A percentile compares a stretch with the other conserved stretches of the same genome.
Conservation (phyloP, 1,140 invertebrate species). For the Drosophila grimshawi region DNA sequence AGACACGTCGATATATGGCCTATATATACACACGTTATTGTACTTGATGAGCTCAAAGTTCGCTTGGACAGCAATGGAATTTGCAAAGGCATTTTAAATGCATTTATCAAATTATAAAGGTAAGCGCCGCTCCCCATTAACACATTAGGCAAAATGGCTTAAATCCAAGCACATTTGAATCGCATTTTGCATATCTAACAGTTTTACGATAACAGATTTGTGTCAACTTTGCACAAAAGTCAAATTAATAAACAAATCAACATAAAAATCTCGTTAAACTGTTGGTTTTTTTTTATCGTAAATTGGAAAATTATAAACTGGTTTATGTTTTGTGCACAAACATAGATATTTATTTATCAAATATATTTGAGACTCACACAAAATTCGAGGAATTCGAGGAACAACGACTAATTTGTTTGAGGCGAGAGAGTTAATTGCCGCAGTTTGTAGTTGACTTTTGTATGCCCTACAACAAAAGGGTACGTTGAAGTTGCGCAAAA, state of each 20-base stretch:
- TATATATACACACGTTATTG: slow-evolving; percentile 19
- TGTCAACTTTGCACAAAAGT: slow-evolving; percentile 30
- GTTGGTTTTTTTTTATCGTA: background rate
- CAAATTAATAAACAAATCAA: slow-evolving; percentile 49
- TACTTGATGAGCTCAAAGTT: slow-evolving; percentile 50
- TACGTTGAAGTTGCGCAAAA: no score
- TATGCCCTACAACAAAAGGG: no score
- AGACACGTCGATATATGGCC: slow-evolving; percentile 8
- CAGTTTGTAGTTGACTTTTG: slow-evolving; percentile 12
- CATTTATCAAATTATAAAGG: slow-evolving; percentile 32
- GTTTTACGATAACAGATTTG: slow-evolving; percentile 46
- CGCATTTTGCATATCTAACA: slow-evolving; percentile 40
- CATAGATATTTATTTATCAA: background rate
- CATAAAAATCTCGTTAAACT: slow-evolving; percentile 62
- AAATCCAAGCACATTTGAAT: slow-evolving; percentile 10
- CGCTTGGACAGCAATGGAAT: slow-evolving; percentile 12
- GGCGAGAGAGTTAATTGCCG: slow-evolving; percentile 42
- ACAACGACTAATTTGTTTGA: slow-evolving; percentile 54
- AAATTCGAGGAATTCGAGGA: slow-evolving; percentile 67
- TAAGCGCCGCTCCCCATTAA: slow-evolving; percentile 22
- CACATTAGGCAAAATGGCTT: slow-evolving; percentile 40
- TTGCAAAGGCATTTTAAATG: slow-evolving; percentile 23
- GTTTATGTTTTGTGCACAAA: slow-evolving; percentile 40
- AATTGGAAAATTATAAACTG: slow-evolving; percentile 59
- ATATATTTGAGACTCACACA: slow-evolving; percentile 28